Conservation (phyloP, 92 coral and sea anemone species). For the Porites rus region DNA sequence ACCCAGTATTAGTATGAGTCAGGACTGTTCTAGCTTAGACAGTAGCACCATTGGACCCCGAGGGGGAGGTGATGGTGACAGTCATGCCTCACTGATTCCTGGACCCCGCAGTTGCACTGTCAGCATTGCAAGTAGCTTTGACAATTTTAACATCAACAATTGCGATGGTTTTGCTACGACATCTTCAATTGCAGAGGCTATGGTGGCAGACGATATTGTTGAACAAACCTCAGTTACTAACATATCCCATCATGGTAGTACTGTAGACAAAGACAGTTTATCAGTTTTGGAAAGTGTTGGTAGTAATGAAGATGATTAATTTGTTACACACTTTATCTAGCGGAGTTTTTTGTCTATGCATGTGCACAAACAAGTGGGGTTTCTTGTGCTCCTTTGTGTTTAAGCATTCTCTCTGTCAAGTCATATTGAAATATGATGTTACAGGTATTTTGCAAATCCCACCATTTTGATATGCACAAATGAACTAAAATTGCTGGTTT, state of each 20-base stretch:
- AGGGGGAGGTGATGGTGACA: conserved; percentile 83
- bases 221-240: conserved; percentile 38
- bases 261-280: conserved; percentile 70
- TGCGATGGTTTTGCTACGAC: conserved; percentile 67
- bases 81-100: conserved; percentile 96
- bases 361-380: not conserved
- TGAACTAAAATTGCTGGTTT: too few relatives aligned
- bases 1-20: conserved; percentile 96
- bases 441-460: too few relatives aligned
- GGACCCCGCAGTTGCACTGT: conserved; percentile 99
- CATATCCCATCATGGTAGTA: conserved; percentile 51
- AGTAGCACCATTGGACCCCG: conserved; percentile 91
- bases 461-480: too few relatives aligned
- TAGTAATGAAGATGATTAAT: conserved; percentile 75
- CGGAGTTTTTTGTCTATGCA: not conserved
- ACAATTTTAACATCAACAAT: conserved; percentile 83
- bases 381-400: not conserved
- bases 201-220: conserved; percentile 59
- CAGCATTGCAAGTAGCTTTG: conserved; percentile 97
- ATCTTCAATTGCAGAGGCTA: conserved; percentile 78
- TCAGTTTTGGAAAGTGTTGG: conserved; percentile 92
- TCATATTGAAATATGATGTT: too few relatives aligned
- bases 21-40: conserved; percentile 96
- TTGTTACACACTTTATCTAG: too few relatives aligned
- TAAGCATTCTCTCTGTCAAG: too few relatives aligned